Evolutionary conservation across 2,113 vertebrate species (phyloP), one percentile per base, ranked within the genome.

Genomic region (Rallus limicola): DNA sequence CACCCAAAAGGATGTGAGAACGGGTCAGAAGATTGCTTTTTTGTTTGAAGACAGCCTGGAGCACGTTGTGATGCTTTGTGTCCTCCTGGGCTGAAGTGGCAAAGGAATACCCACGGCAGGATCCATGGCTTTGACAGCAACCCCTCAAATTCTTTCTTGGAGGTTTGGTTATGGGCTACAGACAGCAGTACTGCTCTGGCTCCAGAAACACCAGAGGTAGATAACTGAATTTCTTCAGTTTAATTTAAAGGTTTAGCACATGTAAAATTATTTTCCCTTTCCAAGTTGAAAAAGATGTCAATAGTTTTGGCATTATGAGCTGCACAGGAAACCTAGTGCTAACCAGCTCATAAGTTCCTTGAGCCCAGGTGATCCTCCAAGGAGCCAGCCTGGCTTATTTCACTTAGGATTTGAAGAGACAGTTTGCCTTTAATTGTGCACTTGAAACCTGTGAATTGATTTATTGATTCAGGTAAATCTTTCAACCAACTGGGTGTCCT

Each of bases 31-130:
- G 19, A 23, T 28, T 31, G 26, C 15, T 78, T 68, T 48, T 36
- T 4, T 17, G 31, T 36, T 59, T 19, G 8, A 63, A 82, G n/a
- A 14, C 86, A 86, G 40, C 77, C 59, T 88, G 60, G 11, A 63
- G 10, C 0, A 0, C 13, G 18, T 20, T 52, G 26, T 8, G 13
- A 9, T 52, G 42, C 12, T n/a, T 52, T 26, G 17, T 34, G 29
- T 56, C 40, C 81, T 79, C 21, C 11, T 25, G 52, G 42, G 53
- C 44, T 67, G 34, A 50, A 4, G 16, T 19, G 33, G 46, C 70
- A 62, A 48, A 56, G 71, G 38, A n/a, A 48, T 34, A 46, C 23
- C 36, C 63, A n/a, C 26, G 13, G 7, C 18, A 46, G 10, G 38
- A 52, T 28, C 5, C 21, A 44, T 21, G 38, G 17, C 52, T 82